Percentiles rank a stretch among this genome's conserved stretches.
These are phyloP conservation scores for Adelphocoris suturalis DNA, from an alignment of 2,888 invertebrate genomes.

Conservation along the genomic window DNA sequence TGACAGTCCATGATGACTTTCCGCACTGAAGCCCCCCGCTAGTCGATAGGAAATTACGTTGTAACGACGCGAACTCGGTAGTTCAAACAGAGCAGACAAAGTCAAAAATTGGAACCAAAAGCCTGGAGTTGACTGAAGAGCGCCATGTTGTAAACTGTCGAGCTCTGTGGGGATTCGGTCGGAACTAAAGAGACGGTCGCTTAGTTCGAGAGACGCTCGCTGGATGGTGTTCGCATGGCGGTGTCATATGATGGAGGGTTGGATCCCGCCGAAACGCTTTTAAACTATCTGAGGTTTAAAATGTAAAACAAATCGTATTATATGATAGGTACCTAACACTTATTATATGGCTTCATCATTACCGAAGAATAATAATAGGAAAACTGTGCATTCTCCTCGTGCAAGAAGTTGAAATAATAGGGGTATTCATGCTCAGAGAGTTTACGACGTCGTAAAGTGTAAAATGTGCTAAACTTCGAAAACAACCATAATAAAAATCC, in stretches of 20 bases:
- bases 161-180: slow-evolving; percentile 18
- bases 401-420: too few species aligned
- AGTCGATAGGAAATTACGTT: neutral
- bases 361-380: too few species aligned
- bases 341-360: too few species aligned
- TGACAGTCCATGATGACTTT: neutral
- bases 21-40: neutral
- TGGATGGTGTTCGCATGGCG: neutral
- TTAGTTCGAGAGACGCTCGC: neutral
- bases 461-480: too few species aligned
- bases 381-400: too few species aligned
- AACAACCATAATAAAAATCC: too few species aligned
- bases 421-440: too few species aligned
- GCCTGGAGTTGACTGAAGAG: neutral
- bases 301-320: too few species aligned
- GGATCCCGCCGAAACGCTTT: too few species aligned
- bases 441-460: too few species aligned
- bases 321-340: too few species aligned
- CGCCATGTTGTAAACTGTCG: slow-evolving; percentile 51
- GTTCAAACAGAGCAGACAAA: neutral
- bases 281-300: too few species aligned
- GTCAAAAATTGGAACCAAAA: slow-evolving; percentile 50
- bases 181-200: slow-evolving; percentile 18
- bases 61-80: neutral
- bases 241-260: neutral